These are phyloP conservation scores for Cepphus grylle DNA, from an alignment of 2,113 vertebrate species.

Conservation along the genomic window DNA sequence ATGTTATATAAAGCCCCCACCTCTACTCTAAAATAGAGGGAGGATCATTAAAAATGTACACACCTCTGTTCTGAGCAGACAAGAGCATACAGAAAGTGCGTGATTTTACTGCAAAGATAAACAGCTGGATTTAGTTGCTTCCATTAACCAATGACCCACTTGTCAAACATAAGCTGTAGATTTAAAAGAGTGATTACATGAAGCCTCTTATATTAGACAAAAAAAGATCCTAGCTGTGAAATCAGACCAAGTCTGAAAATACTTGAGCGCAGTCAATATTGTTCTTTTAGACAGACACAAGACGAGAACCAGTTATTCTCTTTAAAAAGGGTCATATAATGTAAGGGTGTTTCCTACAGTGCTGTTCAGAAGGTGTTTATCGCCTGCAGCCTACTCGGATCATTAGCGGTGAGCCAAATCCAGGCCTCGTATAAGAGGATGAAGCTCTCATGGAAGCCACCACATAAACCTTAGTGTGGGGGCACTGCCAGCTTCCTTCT, in stretches of 20 bases:
- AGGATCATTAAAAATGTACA: slow-evolving; percentile 17
- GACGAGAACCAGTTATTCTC: neutral
- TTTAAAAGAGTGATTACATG: slow-evolving; percentile 47
- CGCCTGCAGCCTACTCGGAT: neutral
- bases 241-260: slow-evolving; percentile 21
- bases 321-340: neutral
- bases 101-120: slow-evolving; percentile 29
- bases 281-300: neutral
- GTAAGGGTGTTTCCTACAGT: neutral
- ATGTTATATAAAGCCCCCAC: neutral
- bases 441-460: slow-evolving; percentile 12
- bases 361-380: neutral
- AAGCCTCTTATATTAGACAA: slow-evolving; percentile 42
- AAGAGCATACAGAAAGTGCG: neutral
- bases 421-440: slow-evolving; percentile 24
- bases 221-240: neutral
- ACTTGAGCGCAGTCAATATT: neutral
- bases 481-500: neutral
- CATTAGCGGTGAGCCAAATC: slow-evolving; percentile 24
- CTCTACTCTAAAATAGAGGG: neutral
- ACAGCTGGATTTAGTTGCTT: slow-evolving; percentile 60
- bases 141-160: slow-evolving; percentile 63
- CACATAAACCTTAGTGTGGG: neutral
- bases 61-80: neutral
- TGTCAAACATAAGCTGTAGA: slow-evolving; percentile 63